phyloP scores from a whole-genome alignment of 2,888 invertebrate species.

The Serrognathus titanus region DNA sequence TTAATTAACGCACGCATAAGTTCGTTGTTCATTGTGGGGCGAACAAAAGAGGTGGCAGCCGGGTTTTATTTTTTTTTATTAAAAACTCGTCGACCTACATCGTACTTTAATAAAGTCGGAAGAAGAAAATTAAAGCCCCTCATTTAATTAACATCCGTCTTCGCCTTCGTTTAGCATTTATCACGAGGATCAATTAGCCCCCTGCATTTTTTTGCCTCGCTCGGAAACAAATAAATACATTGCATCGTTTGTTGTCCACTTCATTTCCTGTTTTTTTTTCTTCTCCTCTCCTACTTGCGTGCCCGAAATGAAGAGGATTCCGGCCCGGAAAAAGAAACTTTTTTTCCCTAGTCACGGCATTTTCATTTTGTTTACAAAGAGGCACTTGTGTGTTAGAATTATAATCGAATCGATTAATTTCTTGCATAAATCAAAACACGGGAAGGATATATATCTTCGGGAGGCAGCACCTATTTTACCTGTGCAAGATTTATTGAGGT shows the following conservation, averaged over 20 bases:
- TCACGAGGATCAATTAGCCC: slow-evolving; percentile 24
- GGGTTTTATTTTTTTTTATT: too few relatives aligned
- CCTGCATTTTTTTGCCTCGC: slow-evolving; percentile 20
- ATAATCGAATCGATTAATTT: neutral
- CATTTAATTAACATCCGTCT: slow-evolving; percentile 28
- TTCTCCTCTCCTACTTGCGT: slow-evolving; percentile 7
- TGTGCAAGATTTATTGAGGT: neutral
- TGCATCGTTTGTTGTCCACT: slow-evolving; percentile 19
- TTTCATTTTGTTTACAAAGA: too few relatives aligned
- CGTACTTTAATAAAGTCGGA: too few relatives aligned
- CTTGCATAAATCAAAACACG: neutral
- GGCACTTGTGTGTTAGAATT: too few relatives aligned
- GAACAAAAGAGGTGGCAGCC: too few relatives aligned
- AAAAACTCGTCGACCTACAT: too few relatives aligned
- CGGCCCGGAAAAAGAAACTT: slow-evolving; percentile 11
- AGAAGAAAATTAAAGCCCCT: slow-evolving; percentile 21
- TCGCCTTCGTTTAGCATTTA: slow-evolving; percentile 24
- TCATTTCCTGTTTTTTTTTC: slow-evolving; percentile 16
- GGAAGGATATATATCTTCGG: neutral
- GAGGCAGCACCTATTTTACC: neutral
- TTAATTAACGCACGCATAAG: too few relatives aligned
- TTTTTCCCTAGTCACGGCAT: too few relatives aligned
- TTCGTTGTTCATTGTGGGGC: too few relatives aligned
- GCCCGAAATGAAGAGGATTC: slow-evolving; percentile 21
- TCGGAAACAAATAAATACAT: slow-evolving; percentile 19